phyloP scores from a whole-genome alignment of 2,113 vertebrate species.

The Chlorocebus sabaeus region DNA sequence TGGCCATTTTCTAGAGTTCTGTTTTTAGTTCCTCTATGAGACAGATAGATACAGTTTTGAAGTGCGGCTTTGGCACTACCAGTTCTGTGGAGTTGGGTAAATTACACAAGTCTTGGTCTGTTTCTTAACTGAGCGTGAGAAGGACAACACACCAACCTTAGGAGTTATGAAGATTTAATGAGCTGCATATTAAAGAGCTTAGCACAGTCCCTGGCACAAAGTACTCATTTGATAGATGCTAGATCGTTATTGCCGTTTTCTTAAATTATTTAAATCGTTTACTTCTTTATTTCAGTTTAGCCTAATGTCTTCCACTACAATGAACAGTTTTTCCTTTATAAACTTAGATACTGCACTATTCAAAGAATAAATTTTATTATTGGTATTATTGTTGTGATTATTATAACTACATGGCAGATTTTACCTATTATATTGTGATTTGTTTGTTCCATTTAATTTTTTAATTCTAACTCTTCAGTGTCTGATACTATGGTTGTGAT shows the following conservation, averaged over 20 bases:
- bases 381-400: not conserved
- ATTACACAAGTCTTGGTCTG: not conserved
- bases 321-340: slow-evolving; percentile 23
- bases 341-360: not conserved
- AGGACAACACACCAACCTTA: not conserved
- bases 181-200: not conserved
- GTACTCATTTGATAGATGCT: not conserved
- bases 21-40: not conserved
- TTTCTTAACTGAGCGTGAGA: not conserved
- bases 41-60: not conserved
- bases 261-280: slow-evolving; percentile 29
- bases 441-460: not conserved
- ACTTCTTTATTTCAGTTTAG: slow-evolving; percentile 26
- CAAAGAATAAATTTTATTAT: not conserved
- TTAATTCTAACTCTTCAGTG: not conserved
- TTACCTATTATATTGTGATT: not conserved
- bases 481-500: not conserved
- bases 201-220: not conserved
- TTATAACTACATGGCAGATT: not conserved
- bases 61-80: not conserved
- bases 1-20: not conserved
- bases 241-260: not conserved
- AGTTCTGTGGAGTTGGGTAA: not conserved
- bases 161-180: not conserved
- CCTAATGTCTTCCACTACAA: not conserved